Evolutionary conservation across 2,113 vertebrate species (phyloP), one percentile per base, ranked within the genome.

Genomic region (Vidua chalybeata): DNA sequence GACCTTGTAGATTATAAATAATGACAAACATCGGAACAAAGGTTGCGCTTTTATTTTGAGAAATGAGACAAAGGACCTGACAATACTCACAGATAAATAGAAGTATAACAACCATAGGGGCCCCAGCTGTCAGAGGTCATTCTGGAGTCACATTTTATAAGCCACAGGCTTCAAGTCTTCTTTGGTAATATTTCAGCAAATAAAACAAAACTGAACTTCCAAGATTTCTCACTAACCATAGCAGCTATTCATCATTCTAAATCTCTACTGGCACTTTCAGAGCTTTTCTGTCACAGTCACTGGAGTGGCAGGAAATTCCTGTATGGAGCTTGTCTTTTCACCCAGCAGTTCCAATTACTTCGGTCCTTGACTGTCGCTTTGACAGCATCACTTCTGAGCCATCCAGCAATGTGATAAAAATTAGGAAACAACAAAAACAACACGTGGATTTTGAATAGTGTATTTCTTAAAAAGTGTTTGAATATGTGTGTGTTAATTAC

Each of bases 281-380:
- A 93, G 93, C 79, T 89, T 92, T 97, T 94, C 90, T 95, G 87
- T 96, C 90, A 96, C 93, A 95, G 88, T 62, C 93, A 78, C 87
- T 13, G 4, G 74, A 95, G 89, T 95, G 88, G 84, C 95, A 97
- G 95, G 95, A 96, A 96, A 97, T 94, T 95, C 95, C 78, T 96
- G 88, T 91, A 90, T 14, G 35, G 86, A 93, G 87, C 92, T 94
- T 96, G 93, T 96, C 96, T 97, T 96, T 96, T 94, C 88, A 94
- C 78, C 96, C 92, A 95, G 96, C 94, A 95, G 93, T 92, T 97
- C 96, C 96, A 97, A 97, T 97, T 97, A 97, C 91, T 95, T 95
- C 83, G 0, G 77, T 96, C 92, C 91, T 97, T 91, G 93, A 96
- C 85, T 95, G 93, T 76, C 3, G 46, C 86, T 94, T 96, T 97